These are phyloP conservation scores for Brachionus paranguensis DNA, from an alignment of 1,140 invertebrate genomes.

Conservation along the genomic window DNA sequence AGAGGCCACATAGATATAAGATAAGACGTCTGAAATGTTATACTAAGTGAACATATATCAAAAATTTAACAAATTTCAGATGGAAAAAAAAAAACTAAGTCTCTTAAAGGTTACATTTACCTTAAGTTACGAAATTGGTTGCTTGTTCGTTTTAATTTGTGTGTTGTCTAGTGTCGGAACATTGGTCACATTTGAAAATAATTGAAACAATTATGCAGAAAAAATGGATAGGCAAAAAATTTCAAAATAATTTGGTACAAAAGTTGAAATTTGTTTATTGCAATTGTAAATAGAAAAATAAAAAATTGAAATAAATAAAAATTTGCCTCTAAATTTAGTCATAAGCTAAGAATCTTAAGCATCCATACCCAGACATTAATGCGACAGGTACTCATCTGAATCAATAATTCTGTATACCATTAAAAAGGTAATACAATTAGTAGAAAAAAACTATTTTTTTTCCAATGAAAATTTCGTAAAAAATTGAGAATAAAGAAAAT, in stretches of 20 bases:
- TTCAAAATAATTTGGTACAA: constrained; percentile 17
- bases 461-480: neutral
- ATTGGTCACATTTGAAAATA: neutral
- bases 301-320: constrained; percentile 33
- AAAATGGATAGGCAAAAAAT: neutral
- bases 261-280: constrained; percentile 33
- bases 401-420: neutral
- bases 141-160: neutral
- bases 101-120: constrained; percentile 16
- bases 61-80: neutral
- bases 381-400: neutral
- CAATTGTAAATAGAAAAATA: constrained; percentile 31
- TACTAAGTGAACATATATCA: neutral
- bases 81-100: neutral
- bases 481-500: neutral
- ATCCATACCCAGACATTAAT: neutral
- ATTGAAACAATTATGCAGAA: neutral
- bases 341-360: neutral
- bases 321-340: neutral
- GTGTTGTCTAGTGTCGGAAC: neutral
- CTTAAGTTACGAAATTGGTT: constrained; percentile 10
- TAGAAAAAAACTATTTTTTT: neutral
- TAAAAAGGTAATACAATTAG: neutral
- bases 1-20: neutral
- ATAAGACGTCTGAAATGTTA: neutral